Base-by-base conservation (phyloP, 1,140 invertebrate species). In the Sesamia nonagrioides region DNA sequence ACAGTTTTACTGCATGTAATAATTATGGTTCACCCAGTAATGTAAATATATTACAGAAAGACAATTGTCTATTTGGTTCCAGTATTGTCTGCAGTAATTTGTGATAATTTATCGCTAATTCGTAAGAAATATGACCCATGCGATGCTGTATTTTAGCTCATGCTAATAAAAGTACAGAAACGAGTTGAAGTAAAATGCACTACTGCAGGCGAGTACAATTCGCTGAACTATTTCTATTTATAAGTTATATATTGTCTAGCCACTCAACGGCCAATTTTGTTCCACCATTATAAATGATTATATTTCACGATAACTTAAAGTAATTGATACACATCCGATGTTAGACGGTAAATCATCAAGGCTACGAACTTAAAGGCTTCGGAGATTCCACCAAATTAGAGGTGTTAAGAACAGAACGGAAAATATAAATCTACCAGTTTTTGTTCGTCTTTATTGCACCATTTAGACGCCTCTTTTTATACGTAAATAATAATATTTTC, bases 351-450 rank as follows among this genome's bases (percentile, higher is more conserved):
- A 72, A 72, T 54, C 21, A 54, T 15, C 56, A 54, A 8, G 52
- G 66, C 66, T 50, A 71, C 35, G 48, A 58, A 73, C 54, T 60
- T 73, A 15, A 18, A 11, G 35, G 11, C 35, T 27, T 27, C 18
- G 13, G 27, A 37, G 37, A 42, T 66, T 40, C 7, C 56, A 73
- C 4, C 2, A 54, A 27, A 58, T 73, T 71, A 37, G 45, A 56
- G 71, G 71, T 73, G 71, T 73, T 56, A 58, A 45, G 71, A 73
- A 27, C 54, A 8, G 17, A 73, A 33, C 71, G 71, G 71, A 73
- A 60, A 37, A 73, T 45, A 73, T 73, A 40, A 73, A 73, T 73
- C 54, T 45, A 58, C 35, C 1, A 48, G 18, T 69, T 69, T 73
- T 58, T 58, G 27, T 58, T 73, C 33, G 35, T 60, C 54, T 54